Base-by-base conservation (phyloP, 2,888 invertebrate genomes). In the Meteorus colon region DNA sequence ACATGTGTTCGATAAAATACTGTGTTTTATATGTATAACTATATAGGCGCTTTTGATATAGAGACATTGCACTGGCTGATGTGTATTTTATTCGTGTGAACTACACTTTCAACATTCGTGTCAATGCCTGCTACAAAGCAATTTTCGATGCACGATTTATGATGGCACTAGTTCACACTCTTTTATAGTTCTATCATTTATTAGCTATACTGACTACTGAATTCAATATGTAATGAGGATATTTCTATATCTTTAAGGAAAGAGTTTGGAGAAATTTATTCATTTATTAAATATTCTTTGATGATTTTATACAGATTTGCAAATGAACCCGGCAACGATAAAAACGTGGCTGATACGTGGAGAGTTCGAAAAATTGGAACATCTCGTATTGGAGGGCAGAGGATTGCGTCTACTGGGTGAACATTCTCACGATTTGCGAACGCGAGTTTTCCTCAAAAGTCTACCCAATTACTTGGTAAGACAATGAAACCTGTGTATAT, bases 381-480 rank as follows among this genome's bases (percentile, higher is more conserved):
- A 93, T 85, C 89, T 94, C 29, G 92, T 94, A 1, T 86, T 94
- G 63, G 93, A 94, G 83, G 95, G 95, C 4, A 93, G 94, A 85
- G 95, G 93, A 1, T 92, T 92, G 79, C 91, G 93, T 82, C 89
- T 95, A 62, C 86, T 94, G 74, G 94, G 93, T 5, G 93, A 94
- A 86, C 91, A 92, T 76, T 92, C 93, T 0, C 90, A 92, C 2
- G 93, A 93, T 84, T 91, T 92, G 66, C 91, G 92, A 83, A 92
- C 93, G 14, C 91, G 93, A 81, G 92, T 91, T 73, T 94, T 94
- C 86, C 90, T 95, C 81, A 93, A 93, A 86, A 91, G 92, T 73
- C 91, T 95, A 72, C 94, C 95, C 0, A 91, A 92, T 65, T 92
- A 95, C 80, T 92, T 96, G 90, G 94, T 94, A 87, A 55, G 37